phyloP scores from a whole-genome alignment of 2,797 vertebrate genomes.

The Coluber constrictor region DNA sequence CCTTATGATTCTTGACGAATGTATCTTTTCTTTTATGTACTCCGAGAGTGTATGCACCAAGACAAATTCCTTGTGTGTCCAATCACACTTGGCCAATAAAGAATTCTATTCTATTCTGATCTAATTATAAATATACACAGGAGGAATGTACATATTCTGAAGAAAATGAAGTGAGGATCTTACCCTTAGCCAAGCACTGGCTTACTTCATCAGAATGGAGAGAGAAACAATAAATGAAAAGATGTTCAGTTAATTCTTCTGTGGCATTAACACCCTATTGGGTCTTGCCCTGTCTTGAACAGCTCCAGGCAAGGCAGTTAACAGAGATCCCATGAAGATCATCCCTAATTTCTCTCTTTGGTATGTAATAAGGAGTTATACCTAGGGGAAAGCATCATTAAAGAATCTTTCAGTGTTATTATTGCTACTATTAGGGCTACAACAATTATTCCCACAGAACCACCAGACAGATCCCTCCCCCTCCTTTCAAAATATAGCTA shows the following conservation, averaged over 20 bases:
- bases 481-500: background rate
- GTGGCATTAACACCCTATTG: conserved; percentile 49
- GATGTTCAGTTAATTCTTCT: conserved; percentile 50
- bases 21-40: too few relatives aligned
- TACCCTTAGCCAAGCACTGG: conserved; percentile 25
- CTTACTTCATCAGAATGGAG: conserved; percentile 60
- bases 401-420: conserved; percentile 3
- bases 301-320: conserved; percentile 57
- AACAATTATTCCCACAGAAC: background rate
- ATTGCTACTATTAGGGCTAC: background rate
- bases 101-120: too few relatives aligned
- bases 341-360: conserved; percentile 35
- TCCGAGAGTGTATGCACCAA: too few relatives aligned
- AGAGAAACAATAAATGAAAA: conserved; percentile 46
- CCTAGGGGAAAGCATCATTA: background rate
- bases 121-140: conserved; percentile 14
- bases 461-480: background rate
- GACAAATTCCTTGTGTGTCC: too few relatives aligned
- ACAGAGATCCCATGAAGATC: conserved; percentile 40
- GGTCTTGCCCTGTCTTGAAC: conserved; percentile 66
- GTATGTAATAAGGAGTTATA: conserved; percentile 42
- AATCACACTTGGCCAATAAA: too few relatives aligned
- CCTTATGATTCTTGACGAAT: too few relatives aligned
- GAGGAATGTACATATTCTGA: conserved; percentile 12
- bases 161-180: background rate